These are phyloP conservation scores for Coenonympha arcania DNA, from an alignment of 2,888 invertebrate species.

Conservation along the genomic window DNA sequence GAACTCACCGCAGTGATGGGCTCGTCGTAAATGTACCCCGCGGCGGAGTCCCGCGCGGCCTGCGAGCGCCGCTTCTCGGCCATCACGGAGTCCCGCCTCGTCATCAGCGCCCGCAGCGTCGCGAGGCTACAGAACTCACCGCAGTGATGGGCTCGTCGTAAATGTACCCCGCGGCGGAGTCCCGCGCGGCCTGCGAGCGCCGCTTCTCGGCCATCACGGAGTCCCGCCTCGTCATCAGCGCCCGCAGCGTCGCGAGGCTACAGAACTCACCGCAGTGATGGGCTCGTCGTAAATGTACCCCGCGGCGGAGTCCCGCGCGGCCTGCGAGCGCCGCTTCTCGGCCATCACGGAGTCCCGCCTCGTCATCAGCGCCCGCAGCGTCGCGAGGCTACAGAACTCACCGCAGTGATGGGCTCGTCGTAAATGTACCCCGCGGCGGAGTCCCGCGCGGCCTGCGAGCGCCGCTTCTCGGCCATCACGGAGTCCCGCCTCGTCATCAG, in stretches of 20 bases:
- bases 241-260: conserved; percentile 87
- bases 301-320: conserved; percentile 35
- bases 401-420: conserved; percentile 40
- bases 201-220: conserved; percentile 81
- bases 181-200: conserved; percentile 72
- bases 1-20: conserved; percentile 41
- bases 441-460: conserved; percentile 67
- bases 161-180: conserved; percentile 39
- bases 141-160: conserved; percentile 42
- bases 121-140: conserved; percentile 74
- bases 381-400: conserved; percentile 77
- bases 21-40: conserved; percentile 43
- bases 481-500: conserved; percentile 87
- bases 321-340: conserved; percentile 79
- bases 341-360: conserved; percentile 84
- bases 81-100: conserved; percentile 85
- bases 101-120: conserved; percentile 86
- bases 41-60: conserved; percentile 35
- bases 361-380: conserved; percentile 86
- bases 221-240: conserved; percentile 85
- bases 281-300: conserved; percentile 47
- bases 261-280: conserved; percentile 37
- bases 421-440: conserved; percentile 43
- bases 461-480: conserved; percentile 79
- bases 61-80: conserved; percentile 80